Evolutionary conservation across 1,140 invertebrate species (phyloP), one percentile per base, ranked within the genome.

Genomic region (Lepidurus couesii): DNA sequence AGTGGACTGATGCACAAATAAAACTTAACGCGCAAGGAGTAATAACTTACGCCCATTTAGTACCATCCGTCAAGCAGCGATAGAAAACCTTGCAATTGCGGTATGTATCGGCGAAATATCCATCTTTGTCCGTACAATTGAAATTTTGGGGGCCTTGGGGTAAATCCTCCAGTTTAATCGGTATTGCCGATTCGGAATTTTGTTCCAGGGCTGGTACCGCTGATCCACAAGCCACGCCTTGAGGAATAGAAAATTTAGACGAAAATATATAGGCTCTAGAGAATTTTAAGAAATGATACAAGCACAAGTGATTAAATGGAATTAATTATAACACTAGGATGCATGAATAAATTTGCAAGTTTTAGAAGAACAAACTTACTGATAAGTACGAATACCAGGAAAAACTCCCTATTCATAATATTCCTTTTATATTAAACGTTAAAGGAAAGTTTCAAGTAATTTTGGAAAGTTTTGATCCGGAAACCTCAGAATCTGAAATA

Each of bases 91-190:
- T 47, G n/a, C 79, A 79, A 26, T 79, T 45, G 16, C 47, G 45
- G 42, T 74, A 77, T 11, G 42, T 21, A 43, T 79, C 79, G 16
- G 79, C 75, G 47, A 65, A 79, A 42, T 78, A 79, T 7, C 79
- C 79, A 73, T 78, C 79, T 43, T 77, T 76, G 26, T 53, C 75
- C 10, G 79, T 77, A 44, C 79, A 79, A 21, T 79, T 75, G 42
- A 79, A 79, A 74, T 16, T 26, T 44, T 47, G 34, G 42, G 73
- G 79, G 16, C 78, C 73, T 47, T 43, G 43, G 16, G 65, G 73
- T 44, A 44, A 44, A 42, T 26, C 74, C 44, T 75, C 65, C 24
- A 75, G 42, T 16, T 13, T 1, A n/a, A 65, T 16, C 3, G 53
- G 53, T 65, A 16, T 16, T 65, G 9, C 53, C n/a, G 1, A 21